Evolutionary conservation across 1,140 invertebrate species (phyloP).

Genomic region (Drosophila lini): DNA sequence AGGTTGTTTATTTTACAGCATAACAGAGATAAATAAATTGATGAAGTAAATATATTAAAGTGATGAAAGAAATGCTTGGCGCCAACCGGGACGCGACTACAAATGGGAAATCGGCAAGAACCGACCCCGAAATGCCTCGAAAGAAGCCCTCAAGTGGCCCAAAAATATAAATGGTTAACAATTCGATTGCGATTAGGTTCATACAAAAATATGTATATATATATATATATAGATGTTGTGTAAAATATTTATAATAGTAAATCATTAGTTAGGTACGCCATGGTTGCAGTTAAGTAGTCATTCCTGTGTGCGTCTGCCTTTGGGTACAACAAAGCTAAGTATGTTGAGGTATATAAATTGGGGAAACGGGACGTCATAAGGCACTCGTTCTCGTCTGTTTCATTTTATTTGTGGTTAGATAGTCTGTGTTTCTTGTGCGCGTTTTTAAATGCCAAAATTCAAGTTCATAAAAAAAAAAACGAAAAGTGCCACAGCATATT

Average conservation of each 20-base stretch:
- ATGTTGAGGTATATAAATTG: conserved; percentile 47
- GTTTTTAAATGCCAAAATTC: conserved; percentile 63
- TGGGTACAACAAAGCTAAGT: conserved; percentile 41
- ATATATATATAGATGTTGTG: conserved; percentile 4
- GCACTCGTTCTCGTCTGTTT: conserved; percentile 55
- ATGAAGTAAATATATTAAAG: conserved; percentile 52
- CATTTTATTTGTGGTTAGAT: neutral
- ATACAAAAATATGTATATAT: conserved; percentile 49
- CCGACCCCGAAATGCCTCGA: conserved; percentile 18
- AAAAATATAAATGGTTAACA: conserved; percentile 35
- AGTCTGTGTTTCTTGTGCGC: conserved; percentile 38
- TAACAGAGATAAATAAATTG: conserved; percentile 53
- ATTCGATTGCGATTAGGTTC: conserved; percentile 46
- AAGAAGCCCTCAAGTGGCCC: conserved; percentile 3
- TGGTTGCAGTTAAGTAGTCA: conserved; percentile 44
- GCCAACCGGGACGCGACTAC: neutral
- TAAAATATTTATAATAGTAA: conserved; percentile 40
- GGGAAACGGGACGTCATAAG: conserved; percentile 52
- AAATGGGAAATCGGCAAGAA: neutral
- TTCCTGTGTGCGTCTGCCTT: conserved; percentile 30
- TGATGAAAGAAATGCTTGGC: conserved; percentile 40
- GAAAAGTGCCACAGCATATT: conserved; percentile 4
- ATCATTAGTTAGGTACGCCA: conserved; percentile 48
- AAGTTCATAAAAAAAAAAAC: conserved; percentile 19
- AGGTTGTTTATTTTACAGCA: conserved; percentile 68